Evolutionary conservation across 2,888 invertebrate species (phyloP).

Genomic region (Alsophila aescularia): DNA sequence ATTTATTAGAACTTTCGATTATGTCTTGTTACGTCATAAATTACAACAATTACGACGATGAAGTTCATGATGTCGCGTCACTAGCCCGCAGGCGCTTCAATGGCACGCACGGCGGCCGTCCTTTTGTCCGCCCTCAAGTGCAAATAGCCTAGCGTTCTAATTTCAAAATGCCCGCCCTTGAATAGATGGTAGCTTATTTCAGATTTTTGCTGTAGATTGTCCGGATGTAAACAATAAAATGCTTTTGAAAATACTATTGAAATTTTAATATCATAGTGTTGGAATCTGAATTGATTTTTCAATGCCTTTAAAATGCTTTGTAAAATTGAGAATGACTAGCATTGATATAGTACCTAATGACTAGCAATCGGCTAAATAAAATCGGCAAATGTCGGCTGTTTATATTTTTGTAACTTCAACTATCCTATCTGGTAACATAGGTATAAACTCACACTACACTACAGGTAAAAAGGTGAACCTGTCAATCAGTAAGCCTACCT

Average conservation of each 20-base stretch:
- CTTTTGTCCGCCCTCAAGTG: constrained; percentile 71
- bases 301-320: neutral
- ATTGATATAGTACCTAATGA: too few species aligned
- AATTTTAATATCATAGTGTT: neutral
- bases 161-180: constrained; percentile 67
- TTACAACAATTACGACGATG: neutral
- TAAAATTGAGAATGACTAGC: neutral
- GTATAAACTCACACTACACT: too few species aligned
- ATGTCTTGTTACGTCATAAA: neutral
- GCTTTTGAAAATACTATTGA: neutral
- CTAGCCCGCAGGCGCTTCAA: constrained; percentile 45
- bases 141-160: constrained; percentile 78
- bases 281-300: neutral
- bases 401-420: too few species aligned
- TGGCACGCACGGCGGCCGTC: constrained; percentile 57
- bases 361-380: too few species aligned
- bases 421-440: too few species aligned
- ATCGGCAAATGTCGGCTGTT: too few species aligned
- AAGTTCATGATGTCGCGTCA: constrained; percentile 18
- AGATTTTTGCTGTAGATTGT: constrained; percentile 47
- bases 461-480: neutral
- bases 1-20: neutral
- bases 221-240: constrained; percentile 17
- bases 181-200: constrained; percentile 56
- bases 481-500: constrained; percentile 10